Evolutionary conservation across 2,113 vertebrate genomes (phyloP).

Genomic region (Psilopogon haemacephalus): DNA sequence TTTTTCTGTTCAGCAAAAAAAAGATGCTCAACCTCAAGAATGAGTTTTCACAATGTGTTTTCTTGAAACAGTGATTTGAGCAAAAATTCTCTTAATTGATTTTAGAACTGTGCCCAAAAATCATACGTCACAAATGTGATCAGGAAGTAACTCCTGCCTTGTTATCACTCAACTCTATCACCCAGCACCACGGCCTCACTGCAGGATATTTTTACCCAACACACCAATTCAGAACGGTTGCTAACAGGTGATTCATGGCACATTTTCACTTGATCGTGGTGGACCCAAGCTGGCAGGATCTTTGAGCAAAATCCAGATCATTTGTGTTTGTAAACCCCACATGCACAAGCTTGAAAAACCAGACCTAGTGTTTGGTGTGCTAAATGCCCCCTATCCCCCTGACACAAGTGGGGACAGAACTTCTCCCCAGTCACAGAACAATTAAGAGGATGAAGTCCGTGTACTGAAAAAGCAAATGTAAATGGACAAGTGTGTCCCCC

Average conservation of each 20-base stretch:
- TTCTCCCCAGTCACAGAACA: rapidly evolving
- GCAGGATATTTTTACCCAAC: not conserved
- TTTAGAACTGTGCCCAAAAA: not conserved
- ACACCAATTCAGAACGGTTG: not conserved
- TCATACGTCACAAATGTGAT: not conserved
- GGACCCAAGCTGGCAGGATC: not conserved
- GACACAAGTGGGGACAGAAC: not conserved
- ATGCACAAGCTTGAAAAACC: not conserved
- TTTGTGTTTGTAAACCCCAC: not conserved
- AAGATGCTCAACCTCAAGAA: slow-evolving; percentile 15
- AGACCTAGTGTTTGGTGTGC: not conserved
- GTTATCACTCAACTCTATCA: not conserved
- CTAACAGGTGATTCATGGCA: not conserved
- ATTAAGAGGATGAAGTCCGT: not conserved
- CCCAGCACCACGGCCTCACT: not conserved
- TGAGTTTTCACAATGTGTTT: not conserved
- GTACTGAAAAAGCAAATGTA: too few relatives aligned
- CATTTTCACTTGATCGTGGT: not conserved
- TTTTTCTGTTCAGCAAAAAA: slow-evolving; percentile 13
- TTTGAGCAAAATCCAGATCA: not conserved
- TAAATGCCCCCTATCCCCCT: not conserved
- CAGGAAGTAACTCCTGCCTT: not conserved
- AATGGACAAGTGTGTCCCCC: not conserved
- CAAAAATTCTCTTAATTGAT: not conserved
- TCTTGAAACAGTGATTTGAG: not conserved